Conservation (phyloP, 2,888 invertebrate genomes). For the Ectemnius continuus region DNA sequence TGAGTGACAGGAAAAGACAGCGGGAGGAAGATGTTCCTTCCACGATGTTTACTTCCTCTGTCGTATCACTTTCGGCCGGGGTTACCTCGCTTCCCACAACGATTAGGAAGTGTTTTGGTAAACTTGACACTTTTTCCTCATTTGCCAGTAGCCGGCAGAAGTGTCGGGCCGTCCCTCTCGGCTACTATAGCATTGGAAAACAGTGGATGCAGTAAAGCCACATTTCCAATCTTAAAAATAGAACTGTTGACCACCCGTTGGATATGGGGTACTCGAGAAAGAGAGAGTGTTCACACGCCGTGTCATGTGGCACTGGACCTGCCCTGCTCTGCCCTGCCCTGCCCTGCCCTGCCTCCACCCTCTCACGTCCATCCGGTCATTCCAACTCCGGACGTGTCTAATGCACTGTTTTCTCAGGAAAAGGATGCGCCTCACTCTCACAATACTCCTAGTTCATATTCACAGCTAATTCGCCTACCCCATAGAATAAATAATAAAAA, state of each 20-base stretch:
- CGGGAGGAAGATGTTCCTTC: background rate
- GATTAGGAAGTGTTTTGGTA: background rate
- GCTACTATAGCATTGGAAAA: constrained; percentile 23
- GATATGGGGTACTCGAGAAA: constrained; percentile 30
- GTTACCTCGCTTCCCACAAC: background rate
- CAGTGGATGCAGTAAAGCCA: constrained; percentile 6
- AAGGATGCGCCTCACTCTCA: constrained; percentile 54
- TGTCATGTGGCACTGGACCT: constrained; percentile 70
- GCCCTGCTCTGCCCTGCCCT: too few species aligned
- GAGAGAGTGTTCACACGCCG: constrained; percentile 69
- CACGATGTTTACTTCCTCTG: constrained; percentile 32
- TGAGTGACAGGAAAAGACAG: too few species aligned
- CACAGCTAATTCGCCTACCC: too few species aligned
- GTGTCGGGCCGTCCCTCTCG: constrained; percentile 21
- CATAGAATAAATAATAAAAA: too few species aligned
- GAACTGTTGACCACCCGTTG: constrained; percentile 21
- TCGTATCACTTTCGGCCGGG: background rate
- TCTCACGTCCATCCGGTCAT: constrained; percentile 67
- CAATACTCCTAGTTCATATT: too few species aligned
- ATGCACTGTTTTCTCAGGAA: constrained; percentile 64
- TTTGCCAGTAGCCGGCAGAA: constrained; percentile 15
- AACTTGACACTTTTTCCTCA: constrained; percentile 32
- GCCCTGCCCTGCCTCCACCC: constrained; percentile 68
- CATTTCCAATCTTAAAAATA: constrained; percentile 49
- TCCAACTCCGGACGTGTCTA: constrained; percentile 60